Evolutionary conservation across 1,140 invertebrate genomes (phyloP), one percentile per base, ranked within the genome.

Genomic region (Drosophila sp.): DNA sequence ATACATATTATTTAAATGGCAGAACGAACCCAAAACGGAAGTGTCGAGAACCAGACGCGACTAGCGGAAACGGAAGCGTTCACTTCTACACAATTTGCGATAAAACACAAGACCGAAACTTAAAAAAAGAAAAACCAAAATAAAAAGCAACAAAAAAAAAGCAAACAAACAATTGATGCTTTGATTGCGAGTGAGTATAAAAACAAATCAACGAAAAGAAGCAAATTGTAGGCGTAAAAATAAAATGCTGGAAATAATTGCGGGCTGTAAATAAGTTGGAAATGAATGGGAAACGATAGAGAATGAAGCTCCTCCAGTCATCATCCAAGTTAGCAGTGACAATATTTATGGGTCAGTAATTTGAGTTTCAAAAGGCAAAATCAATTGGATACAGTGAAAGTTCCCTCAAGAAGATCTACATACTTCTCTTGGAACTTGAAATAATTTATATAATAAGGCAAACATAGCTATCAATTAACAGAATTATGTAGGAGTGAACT

Each of bases 221-320:
- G 74, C 67, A 50, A 70, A 68, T 32, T 35, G 54, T n/a, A 66
- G 41, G 33, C 74, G 67, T 78, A 75, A 86, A 81, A 81, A 66
- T 76, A 81, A 85, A 85, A 79, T 85, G 70, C 82, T 85, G 82
- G 68, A 85, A 85, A 79, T 86, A 85, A 85, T 86, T 85, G 82
- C 79, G 82, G 56, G 5, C 56, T 80, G 62, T 79, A 75, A 86
- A 81, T 70, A 86, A 67, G 66, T 70, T 76, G 50, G 7, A 60
- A 63, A 41, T 64, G 54, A 70, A 74, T 50, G 56, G 27, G 17
- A 33, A 62, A 25, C 41, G 29, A 64, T 33, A 67, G 35, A 10
- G 29, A 50, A 7, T 10, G 11, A 50, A 27, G 17, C 44, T 47
- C 23, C 44, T 23, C 23, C 44, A 47, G 44, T 47, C 23, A 17